Evolutionary conservation across 1,140 invertebrate species (phyloP).

Genomic region (Lerema accius): DNA sequence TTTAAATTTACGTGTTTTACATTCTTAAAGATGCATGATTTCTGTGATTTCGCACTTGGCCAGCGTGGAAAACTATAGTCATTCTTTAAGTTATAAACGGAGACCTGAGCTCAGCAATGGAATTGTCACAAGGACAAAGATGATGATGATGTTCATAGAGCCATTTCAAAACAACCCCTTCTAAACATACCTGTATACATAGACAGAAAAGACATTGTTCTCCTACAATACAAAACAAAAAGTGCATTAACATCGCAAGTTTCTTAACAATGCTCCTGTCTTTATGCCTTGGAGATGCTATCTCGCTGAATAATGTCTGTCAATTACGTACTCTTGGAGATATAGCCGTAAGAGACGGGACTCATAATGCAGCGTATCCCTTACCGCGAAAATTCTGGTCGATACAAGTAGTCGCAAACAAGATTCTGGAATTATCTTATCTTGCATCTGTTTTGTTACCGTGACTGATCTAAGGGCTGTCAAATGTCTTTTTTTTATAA

Average conservation of each 20-base stretch:
- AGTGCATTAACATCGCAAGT: slow-evolving; percentile 30
- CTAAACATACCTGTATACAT: background rate
- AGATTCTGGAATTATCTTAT: slow-evolving; percentile 28
- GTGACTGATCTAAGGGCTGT: slow-evolving; percentile 15
- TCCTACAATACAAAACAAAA: slow-evolving; percentile 18
- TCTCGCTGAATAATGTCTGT: slow-evolving; percentile 32
- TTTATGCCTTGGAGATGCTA: slow-evolving; percentile 28
- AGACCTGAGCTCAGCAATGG: no score
- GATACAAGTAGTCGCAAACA: slow-evolving; percentile 22
- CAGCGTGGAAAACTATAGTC: no score
- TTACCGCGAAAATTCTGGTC: slow-evolving; percentile 23
- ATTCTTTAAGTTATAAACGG: no score
- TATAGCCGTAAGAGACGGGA: slow-evolving; percentile 20
- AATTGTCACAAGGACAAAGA: no score
- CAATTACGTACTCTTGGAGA: slow-evolving; percentile 23
- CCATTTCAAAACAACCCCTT: no score
- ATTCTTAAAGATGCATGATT: no score
- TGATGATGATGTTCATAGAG: background rate
- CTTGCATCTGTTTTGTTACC: slow-evolving; percentile 23
- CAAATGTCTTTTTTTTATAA: background rate
- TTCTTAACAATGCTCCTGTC: slow-evolving; percentile 23
- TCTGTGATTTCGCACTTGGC: no score
- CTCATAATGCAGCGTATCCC: slow-evolving; percentile 28
- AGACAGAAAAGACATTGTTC: slow-evolving; percentile 14
- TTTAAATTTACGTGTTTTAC: no score